phyloP scores from a whole-genome alignment of 2,888 invertebrate species.

The Aproaerema taeniolella region DNA sequence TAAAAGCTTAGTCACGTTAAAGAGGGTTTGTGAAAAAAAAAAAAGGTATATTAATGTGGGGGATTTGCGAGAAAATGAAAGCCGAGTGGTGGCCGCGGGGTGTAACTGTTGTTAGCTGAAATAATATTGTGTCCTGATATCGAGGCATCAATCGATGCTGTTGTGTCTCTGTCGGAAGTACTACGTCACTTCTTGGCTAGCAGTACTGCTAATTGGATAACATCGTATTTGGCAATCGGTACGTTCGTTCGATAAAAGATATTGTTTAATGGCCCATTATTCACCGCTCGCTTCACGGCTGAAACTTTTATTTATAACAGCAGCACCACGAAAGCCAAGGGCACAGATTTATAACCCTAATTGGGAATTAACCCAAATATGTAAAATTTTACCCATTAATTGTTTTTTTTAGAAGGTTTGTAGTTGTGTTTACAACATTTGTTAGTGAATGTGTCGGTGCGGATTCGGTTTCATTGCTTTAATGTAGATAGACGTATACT shows the following conservation, averaged over 20 bases:
- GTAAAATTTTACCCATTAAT: no score
- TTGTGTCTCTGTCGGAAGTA: constrained; percentile 16
- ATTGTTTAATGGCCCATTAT: constrained; percentile 27
- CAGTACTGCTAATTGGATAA: constrained; percentile 36
- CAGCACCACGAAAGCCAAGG: constrained; percentile 23
- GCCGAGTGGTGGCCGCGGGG: not conserved
- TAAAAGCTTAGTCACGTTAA: not conserved
- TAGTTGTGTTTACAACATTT: no score
- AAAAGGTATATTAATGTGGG: not conserved
- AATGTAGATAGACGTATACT: no score
- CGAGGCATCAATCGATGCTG: constrained; percentile 34
- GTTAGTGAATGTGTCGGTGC: no score
- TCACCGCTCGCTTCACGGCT: constrained; percentile 12
- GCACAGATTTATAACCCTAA: constrained; percentile 12
- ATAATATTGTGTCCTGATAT: constrained; percentile 34
- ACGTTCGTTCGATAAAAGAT: constrained; percentile 20
- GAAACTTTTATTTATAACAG: constrained; percentile 16
- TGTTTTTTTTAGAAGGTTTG: no score
- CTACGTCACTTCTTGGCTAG: constrained; percentile 24
- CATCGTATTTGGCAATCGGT: constrained; percentile 29
- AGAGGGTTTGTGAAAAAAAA: not conserved
- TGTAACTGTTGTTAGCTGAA: constrained; percentile 18
- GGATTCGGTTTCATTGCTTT: no score
- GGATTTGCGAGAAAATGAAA: not conserved
- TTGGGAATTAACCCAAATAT: constrained; percentile 12